Percentiles rank a stretch among this genome's conserved stretches.
These are phyloP conservation scores for Andrena haemorrhoa DNA, from an alignment of 2,888 invertebrate species.

Conservation along the genomic window DNA sequence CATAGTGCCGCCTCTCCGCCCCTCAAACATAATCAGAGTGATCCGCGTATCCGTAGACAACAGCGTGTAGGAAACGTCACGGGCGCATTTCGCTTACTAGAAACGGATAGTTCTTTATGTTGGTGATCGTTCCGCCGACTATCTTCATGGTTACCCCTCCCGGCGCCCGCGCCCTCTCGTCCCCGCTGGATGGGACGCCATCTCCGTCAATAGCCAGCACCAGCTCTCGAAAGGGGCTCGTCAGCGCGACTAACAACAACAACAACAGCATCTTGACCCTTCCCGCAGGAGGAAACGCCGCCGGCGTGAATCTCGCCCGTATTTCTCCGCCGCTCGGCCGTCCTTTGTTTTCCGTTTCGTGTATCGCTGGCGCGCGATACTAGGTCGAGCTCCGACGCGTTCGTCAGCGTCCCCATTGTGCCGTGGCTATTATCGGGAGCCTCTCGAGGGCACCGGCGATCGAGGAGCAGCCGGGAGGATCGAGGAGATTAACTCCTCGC, in stretches of 20 bases:
- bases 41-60: constrained; percentile 25
- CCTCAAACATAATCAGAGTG: constrained; percentile 43
- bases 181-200: background rate
- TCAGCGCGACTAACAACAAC: constrained; percentile 40
- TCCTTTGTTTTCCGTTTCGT: constrained; percentile 50
- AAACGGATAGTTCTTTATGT: constrained; percentile 75
- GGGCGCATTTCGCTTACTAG: constrained; percentile 70
- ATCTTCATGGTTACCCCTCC: constrained; percentile 65
- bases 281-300: background rate
- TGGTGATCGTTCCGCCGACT: constrained; percentile 73
- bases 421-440: constrained; percentile 33
- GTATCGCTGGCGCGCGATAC: background rate
- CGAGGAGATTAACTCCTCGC: constrained; percentile 47
- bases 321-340: constrained; percentile 21
- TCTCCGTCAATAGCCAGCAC: constrained; percentile 12
- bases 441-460: constrained; percentile 37
- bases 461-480: constrained; percentile 45
- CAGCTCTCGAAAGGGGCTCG: constrained; percentile 35
- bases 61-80: constrained; percentile 43
- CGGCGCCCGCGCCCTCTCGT: background rate
- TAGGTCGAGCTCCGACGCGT: constrained; percentile 1
- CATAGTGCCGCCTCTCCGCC: constrained; percentile 17
- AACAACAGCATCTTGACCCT: constrained; percentile 29
- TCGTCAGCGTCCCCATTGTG: constrained; percentile 41
- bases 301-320: constrained; percentile 38